A percentile compares a stretch with the other conserved stretches of the same genome.
phyloP scores from a whole-genome alignment of 53 echinoderm and acorn worm genomes.

The Luidia sarsii region DNA sequence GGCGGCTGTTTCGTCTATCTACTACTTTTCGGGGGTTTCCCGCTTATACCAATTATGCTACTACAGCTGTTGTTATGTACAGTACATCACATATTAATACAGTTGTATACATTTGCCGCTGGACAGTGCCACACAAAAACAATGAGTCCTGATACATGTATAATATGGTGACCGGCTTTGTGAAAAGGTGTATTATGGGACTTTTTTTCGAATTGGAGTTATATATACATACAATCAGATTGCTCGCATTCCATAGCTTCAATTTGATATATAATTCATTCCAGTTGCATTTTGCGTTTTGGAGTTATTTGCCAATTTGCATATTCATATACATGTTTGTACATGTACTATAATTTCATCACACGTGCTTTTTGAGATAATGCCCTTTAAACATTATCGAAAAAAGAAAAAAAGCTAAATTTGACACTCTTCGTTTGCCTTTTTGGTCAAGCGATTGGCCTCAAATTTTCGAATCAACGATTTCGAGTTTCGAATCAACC shows the following conservation, averaged over 20 bases:
- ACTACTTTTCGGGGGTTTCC: too few species aligned
- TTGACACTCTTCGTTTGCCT: neutral
- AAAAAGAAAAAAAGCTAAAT: neutral
- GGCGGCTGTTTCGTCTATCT: too few species aligned
- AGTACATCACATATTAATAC: too few species aligned
- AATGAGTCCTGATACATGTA: too few species aligned
- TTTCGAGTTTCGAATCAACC: too few species aligned
- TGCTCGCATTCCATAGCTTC: neutral
- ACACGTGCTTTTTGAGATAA: neutral
- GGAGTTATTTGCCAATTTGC: too few species aligned
- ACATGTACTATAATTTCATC: neutral
- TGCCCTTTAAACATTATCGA: neutral
- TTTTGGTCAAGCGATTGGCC: neutral
- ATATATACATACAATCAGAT: neutral
- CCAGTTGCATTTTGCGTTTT: neutral
- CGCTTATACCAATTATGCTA: too few species aligned
- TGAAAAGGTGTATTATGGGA: neutral
- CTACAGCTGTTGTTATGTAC: too few species aligned
- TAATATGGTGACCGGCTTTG: constrained; percentile 1
- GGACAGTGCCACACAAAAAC: too few species aligned
- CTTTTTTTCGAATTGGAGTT: neutral
- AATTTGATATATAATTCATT: neutral
- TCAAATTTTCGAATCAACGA: too few species aligned
- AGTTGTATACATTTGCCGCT: too few species aligned
- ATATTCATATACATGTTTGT: too few species aligned